Base-by-base conservation (phyloP, 2,888 invertebrate genomes). In the Cybosia mesomella region DNA sequence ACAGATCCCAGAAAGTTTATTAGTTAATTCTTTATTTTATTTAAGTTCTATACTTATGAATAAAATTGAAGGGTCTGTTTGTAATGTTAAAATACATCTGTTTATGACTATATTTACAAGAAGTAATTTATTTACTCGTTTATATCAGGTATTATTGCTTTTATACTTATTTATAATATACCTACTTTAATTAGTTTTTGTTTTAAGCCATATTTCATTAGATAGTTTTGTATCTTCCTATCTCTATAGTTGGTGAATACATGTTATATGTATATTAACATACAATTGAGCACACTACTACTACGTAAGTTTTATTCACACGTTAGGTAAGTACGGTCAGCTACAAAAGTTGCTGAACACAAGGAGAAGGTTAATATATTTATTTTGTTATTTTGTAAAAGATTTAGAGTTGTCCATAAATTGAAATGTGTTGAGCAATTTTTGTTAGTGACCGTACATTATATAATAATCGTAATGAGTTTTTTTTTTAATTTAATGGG, bases 81-180 rank as follows among this genome's bases (percentile, higher is more conserved):
- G n/a, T n/a, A n/a, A n/a, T n/a, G n/a, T n/a, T n/a, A n/a, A n/a
- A n/a, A n/a, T n/a, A n/a, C n/a, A n/a, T n/a, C n/a, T 5, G 3
- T 13, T 22, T 21, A 55, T 57, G 15, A 57, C 21, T 21, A 55
- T 58, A 58, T 58, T 58, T 58, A 49, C 58, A 53, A 58, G 10
- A 53, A 4, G 18, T 36, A 60, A 9, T 60, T 54, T 60, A 60
- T 36, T 60, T 66, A 66, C 55, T 54, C 54, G 28, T 28, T 65
- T 36, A 28, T 21, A 54, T 55, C 28, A 54, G 28, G 39, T 65
- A 28, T 32, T 64, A 57, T 28, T 69, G 43, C 67, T 64, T 43
- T 32, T 59, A 59, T 59, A 34, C n/a, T 66, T 53, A 36, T 22
- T 62, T 18, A 59, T 22, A 36, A 4, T 36, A 18, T n/a, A 2